A percentile compares a stretch with the other conserved stretches of the same genome.
These are phyloP conservation scores for Leuciscus waleckii DNA, from an alignment of 2,797 vertebrate genomes.

Conservation along the genomic window DNA sequence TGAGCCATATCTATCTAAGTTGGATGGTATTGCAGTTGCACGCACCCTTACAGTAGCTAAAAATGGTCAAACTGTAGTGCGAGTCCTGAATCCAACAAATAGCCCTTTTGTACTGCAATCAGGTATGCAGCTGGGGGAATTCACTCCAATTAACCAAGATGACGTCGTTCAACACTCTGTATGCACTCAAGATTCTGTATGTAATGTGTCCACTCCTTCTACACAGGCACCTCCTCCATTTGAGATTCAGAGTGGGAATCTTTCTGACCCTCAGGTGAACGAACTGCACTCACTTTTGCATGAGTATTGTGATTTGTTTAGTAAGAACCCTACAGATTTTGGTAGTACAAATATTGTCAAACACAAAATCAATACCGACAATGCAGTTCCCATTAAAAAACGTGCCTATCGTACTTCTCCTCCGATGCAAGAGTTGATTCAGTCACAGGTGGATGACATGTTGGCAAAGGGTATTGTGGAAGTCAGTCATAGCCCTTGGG, in stretches of 20 bases:
- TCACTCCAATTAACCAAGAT: background rate
- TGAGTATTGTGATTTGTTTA: slow-evolving; percentile 7
- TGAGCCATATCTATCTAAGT: background rate
- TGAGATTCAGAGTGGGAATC: background rate
- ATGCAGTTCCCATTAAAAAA: slow-evolving; percentile 22
- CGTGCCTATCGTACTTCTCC: slow-evolving; percentile 22
- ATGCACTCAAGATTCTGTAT: slow-evolving; percentile 5
- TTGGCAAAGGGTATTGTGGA: slow-evolving; percentile 41
- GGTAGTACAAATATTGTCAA: slow-evolving; percentile 20
- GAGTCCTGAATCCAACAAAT: slow-evolving; percentile 44
- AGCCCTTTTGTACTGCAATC: slow-evolving; percentile 6
- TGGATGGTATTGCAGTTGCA: slow-evolving; percentile 30
- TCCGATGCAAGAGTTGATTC: slow-evolving; percentile 50
- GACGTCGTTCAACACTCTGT: background rate
- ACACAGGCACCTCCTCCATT: background rate
- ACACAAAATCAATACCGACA: slow-evolving; percentile 39
- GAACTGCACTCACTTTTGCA: slow-evolving; percentile 17
- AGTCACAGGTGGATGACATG: slow-evolving; percentile 45
- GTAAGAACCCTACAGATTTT: slow-evolving; percentile 24
- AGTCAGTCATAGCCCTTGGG: slow-evolving; percentile 51
- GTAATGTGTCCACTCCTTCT: too few species aligned
- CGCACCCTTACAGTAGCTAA: slow-evolving; percentile 10
- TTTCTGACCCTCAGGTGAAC: slow-evolving; percentile 30
- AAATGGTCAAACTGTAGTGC: slow-evolving; percentile 7
- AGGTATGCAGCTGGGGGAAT: slow-evolving; percentile 39